Percentiles rank a stretch among this genome's conserved stretches.
phyloP scores from a whole-genome alignment of 2,797 vertebrate genomes.

The Paguma larvata region DNA sequence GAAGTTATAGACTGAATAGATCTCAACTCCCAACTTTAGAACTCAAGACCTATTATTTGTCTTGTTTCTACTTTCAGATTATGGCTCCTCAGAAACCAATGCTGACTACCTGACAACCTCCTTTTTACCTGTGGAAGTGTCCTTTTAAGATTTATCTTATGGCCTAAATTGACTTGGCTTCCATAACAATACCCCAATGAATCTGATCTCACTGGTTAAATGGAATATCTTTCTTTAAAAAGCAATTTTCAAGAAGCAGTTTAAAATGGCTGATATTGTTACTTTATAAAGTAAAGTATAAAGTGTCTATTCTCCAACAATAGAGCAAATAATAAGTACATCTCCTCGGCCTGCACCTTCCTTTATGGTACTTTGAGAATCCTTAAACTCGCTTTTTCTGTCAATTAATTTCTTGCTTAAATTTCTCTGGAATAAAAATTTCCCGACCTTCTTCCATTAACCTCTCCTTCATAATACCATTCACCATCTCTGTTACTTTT shows the following conservation, averaged over 20 bases:
- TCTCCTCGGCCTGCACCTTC: not conserved
- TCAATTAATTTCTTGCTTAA: slow-evolving; percentile 4
- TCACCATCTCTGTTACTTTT: not conserved
- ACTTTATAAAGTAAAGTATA: not conserved
- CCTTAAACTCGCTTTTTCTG: not conserved
- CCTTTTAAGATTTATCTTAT: not conserved
- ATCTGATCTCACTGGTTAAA: not conserved
- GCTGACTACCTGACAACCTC: too few relatives aligned
- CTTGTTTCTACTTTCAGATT: not conserved
- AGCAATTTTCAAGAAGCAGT: not conserved
- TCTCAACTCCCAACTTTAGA: not conserved
- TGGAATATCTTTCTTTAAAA: not conserved
- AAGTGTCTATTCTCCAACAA: not conserved
- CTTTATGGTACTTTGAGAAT: not conserved
- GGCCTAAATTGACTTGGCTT: not conserved
- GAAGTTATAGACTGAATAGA: not conserved
- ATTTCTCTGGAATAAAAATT: slow-evolving; percentile 20
- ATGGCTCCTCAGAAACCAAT: not conserved
- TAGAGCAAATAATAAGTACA: not conserved
- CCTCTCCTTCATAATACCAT: not conserved
- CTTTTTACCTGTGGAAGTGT: not conserved
- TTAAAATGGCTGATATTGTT: not conserved
- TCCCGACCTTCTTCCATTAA: not conserved
- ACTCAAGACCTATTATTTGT: not conserved
- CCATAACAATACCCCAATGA: not conserved